These are phyloP conservation scores for Arbacia lixula DNA, from an alignment of 53 echinoderm and acorn worm genomes.

Conservation along the genomic window DNA sequence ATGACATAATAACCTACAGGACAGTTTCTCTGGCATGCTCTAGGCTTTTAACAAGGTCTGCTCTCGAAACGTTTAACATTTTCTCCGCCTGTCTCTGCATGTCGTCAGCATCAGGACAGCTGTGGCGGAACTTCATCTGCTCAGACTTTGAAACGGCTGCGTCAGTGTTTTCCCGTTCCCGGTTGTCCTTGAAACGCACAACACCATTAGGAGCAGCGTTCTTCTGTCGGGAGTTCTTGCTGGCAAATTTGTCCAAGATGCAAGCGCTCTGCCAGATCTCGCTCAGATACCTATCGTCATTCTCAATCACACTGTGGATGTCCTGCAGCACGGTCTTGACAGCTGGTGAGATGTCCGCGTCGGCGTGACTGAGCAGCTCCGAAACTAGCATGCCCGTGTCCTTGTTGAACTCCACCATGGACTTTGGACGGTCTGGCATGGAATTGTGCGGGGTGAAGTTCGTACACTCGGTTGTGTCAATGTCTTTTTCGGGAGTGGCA, in stretches of 20 bases:
- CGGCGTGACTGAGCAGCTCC: constrained; percentile 55
- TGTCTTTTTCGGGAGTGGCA: constrained; percentile 54
- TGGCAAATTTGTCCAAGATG: constrained; percentile 69
- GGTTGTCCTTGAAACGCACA: constrained; percentile 46
- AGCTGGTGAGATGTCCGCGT: constrained; percentile 80
- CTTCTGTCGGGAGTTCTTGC: constrained; percentile 43
- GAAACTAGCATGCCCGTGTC: constrained; percentile 72
- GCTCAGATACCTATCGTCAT: constrained; percentile 79
- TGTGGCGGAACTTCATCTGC: constrained; percentile 59
- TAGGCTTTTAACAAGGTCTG: constrained; percentile 69
- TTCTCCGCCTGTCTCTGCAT: constrained; percentile 63
- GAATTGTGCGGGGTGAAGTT: constrained; percentile 28
- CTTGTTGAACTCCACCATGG: constrained; percentile 84
- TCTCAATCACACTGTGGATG: constrained; percentile 81
- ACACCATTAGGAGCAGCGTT: constrained; percentile 6
- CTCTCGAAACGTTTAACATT: constrained; percentile 54
- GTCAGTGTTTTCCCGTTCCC: constrained; percentile 17
- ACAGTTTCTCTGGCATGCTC: constrained; percentile 73
- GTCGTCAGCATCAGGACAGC: constrained; percentile 64
- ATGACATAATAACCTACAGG: too few relatives aligned
- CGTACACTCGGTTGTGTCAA: constrained; percentile 48
- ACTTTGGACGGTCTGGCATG: constrained; percentile 68
- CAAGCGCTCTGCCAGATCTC: constrained; percentile 83
- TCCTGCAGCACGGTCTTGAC: constrained; percentile 81
- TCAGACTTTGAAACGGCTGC: constrained; percentile 27